Base-by-base conservation (phyloP, 2,113 vertebrate species). In the Cinclus cinclus region DNA sequence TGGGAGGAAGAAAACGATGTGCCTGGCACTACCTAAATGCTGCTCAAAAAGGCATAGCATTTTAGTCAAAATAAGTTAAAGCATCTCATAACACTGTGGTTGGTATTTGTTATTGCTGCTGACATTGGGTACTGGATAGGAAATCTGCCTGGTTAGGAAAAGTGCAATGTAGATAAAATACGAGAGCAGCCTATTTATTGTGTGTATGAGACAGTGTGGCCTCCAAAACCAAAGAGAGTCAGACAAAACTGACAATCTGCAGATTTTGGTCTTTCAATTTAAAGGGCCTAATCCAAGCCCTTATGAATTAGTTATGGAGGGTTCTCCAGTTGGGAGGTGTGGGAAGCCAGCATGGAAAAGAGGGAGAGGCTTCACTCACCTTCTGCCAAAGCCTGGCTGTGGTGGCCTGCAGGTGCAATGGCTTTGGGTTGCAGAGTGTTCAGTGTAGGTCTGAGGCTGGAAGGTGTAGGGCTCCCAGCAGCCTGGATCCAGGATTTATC, bases 1-100 rank as follows among this genome's bases (percentile, higher is more conserved):
- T 71, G 53, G 21, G 3, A 89, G 52, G 52, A 89, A 25, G 23
- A 86, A 25, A 4, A 77, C 77, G 64, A 88, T 83, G 28, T 94
- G 82, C 79, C 83, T 92, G 60, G 31, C 41, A 39, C 64, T 71
- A 56, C 85, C 83, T 83, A 70, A 93, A 64, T 33, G 14, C 41
- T 93, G 52, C 64, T 74, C 39, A 56, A 60, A 96, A 88, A 92
- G 23, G 71, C 64, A 63, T 39, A 70, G 59, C n/a, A 37, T 93
- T 95, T 92, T 60, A 89, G 64, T 94, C 25, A 90, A 95, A 96
- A 75, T 68, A 64, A 93, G 71, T 75, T 93, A 33, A 86, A 92
- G 6, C 7, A 1, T 83, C 90, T 94, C 64, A 15, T 95, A 70
- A 71, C 10, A 5, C 68, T 94, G 92, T 76, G 86, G 71, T 90